Conservation (phyloP, 2,113 vertebrate species). For the Hypanus sabinus region DNA sequence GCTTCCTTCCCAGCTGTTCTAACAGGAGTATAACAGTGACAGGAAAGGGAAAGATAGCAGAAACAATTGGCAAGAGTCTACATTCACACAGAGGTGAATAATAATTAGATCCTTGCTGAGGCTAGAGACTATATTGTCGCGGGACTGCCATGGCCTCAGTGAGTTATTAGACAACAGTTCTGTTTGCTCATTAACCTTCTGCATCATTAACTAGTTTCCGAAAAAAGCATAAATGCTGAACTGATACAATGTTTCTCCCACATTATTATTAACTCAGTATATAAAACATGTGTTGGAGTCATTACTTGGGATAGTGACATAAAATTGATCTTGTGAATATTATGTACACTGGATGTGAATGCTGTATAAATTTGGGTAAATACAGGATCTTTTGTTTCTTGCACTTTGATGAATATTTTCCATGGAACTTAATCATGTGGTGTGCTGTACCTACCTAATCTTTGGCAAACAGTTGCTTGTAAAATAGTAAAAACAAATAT, state of each 20-base stretch:
- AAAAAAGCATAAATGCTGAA: not conserved
- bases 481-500: not conserved
- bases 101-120: not conserved
- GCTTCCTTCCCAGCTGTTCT: too few species aligned
- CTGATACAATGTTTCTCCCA: not conserved
- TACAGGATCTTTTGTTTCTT: not conserved
- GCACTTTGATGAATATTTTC: not conserved
- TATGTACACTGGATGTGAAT: not conserved
- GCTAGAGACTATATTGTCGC: not conserved
- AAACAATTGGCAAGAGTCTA: not conserved
- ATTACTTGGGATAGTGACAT: not conserved
- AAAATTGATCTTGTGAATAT: not conserved
- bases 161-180: slow-evolving; percentile 1
- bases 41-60: not conserved
- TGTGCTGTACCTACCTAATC: not conserved
- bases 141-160: not conserved
- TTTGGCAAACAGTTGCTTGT: not conserved
- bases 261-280: not conserved
- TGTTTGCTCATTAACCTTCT: slow-evolving; percentile 14
- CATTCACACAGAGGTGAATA: not conserved
- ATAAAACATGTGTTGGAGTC: not conserved
- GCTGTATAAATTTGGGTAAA: not conserved
- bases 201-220: not conserved
- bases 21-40: not conserved
- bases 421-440: not conserved